Evolutionary conservation across 2,888 invertebrate species (phyloP), one percentile per base, ranked within the genome.

Genomic region (Zygothrica quintamaculata): DNA sequence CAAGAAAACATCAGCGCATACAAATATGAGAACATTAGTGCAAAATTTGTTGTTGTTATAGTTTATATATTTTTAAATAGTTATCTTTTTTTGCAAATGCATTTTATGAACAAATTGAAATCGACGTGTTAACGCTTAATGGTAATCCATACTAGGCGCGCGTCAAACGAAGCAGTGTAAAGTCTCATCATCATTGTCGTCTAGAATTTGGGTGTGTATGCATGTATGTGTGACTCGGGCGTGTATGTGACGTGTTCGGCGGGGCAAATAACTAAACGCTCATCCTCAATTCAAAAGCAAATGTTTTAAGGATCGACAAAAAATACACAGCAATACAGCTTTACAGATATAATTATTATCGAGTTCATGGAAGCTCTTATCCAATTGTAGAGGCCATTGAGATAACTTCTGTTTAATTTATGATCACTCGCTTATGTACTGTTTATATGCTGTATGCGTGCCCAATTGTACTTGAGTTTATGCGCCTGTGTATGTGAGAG

Each of bases 171-270:
- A 59, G 64, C 65, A 60, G 84, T 70, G 87, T 88, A 87, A 79
- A 72, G n/a, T n/a, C 67, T 66, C 56, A 29, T 50, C 67, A 62
- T 69, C 61, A 53, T 61, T 59, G 77, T 77, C 81, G 68, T 76
- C 82, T 76, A 85, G 82, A 87, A 87, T 76, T 75, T 84, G 76
- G 84, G 86, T 82, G 84, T 85, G 79, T 79, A 74, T 81, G 37
- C 22, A n/a, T 60, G 44, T 55, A 48, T 72, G 42, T 58, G 57
- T 60, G 42, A 66, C 58, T 68, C 81, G 87, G 86, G 87, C 77
- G 86, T 87, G 86, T 86, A 71, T 87, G 88, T 86, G 87, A 82
- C 87, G 82, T 86, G 81, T 84, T 80, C 73, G 77, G 86, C 73
- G 65, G 65, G 60, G 64, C 78, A 61, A 65, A 82, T 44, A n/a